Evolutionary conservation across 2,888 invertebrate species (phyloP), one percentile per base, ranked within the genome.

Genomic region (Drosophila merina): DNA sequence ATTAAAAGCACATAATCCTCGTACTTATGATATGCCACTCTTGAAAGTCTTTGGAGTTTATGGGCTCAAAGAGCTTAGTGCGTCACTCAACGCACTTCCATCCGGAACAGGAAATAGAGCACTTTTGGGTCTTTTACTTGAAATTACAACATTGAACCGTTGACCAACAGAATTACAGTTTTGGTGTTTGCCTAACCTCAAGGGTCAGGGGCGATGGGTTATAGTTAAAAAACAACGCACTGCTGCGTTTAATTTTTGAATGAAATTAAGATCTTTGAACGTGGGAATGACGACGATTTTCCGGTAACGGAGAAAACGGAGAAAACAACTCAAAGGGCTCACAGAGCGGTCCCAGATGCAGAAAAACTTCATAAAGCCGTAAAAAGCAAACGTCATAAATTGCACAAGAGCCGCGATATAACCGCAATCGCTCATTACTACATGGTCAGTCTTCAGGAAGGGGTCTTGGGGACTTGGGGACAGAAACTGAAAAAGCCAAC

Each of bases 381-480:
- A 64, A 51, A 71, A 73, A 54, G 49, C 42, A 48, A 57, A 54
- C 45, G 33, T 48, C 64, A 81, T 71, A 76, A 74, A 74, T 79
- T 82, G 74, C 79, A 71, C 60, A 69, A 66, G 63, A 55, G 49
- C 25, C 45, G 33, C 63, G 75, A 42, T 74, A 56, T 51, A 59
- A 64, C 52, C 60, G 63, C 73, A 71, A 79, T 50, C 48, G 54
- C 58, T 72, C 63, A 75, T 77, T 79, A 64, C 60, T 51, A 72
- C 68, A 74, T 42, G 59, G 36, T 56, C 50, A 63, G 63, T 48
- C 55, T 49, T 55, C 52, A 71, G 60, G 62, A 64, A 57, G 51
- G 58, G 51, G 48, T 55, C 47, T 45, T 40, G 47, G 59, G 50
- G 44, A 31, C 38, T 48, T 20, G 20, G 28, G 6, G 6, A 58